Evolutionary conservation across 2,888 invertebrate species (phyloP), one percentile per base, ranked within the genome.

Genomic region (Metallyticus violacea): DNA sequence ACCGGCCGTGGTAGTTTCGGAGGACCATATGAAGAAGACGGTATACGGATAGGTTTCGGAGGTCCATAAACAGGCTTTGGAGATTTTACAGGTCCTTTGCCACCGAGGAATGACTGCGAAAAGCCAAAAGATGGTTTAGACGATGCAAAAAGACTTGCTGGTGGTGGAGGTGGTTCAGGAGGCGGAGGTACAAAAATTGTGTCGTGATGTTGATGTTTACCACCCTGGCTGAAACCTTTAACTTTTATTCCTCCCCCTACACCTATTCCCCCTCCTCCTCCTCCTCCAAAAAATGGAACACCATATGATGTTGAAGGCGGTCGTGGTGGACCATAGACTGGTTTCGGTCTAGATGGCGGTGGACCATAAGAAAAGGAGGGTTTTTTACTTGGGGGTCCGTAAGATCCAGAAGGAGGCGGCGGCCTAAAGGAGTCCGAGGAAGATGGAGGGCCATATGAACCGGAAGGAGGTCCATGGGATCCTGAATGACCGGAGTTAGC

Each of bases 1-100:
- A 40, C 26, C 2, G 92, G 90, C 89, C 92, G 92, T 0, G 94
- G 93, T 1, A 93, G 92, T 0, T 93, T 93, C 91, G 92, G 89
- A 0, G 89, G 88, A 7, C 89, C 89, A 84, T 89, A 89, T 22
- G 88, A 88, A 9, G 77, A 25, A 6, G 84, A 80, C 1, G 83
- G 85, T 78, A 15, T 85, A 78, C 5, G 81, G 26, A 77, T 83
- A 30, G 86, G 83, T 40, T 83, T 80, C 26, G 77, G 76, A 5
- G 87, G 86, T 1, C 87, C 87, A 28, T 86, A 86, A n/a, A 27
- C 27, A 3, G 85, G 77, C 26, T 27, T 77, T 15, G 86, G 86
- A 6, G 86, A 79, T 76, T 62, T 79, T 15, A 29, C 62, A 76
- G 9, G 30, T 28, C 81, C 81, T 7, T 76, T 27, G 26, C 81